These are phyloP conservation scores for Cyrtorhinus lividipennis DNA, from an alignment of 1,140 invertebrate genomes.

Conservation along the genomic window DNA sequence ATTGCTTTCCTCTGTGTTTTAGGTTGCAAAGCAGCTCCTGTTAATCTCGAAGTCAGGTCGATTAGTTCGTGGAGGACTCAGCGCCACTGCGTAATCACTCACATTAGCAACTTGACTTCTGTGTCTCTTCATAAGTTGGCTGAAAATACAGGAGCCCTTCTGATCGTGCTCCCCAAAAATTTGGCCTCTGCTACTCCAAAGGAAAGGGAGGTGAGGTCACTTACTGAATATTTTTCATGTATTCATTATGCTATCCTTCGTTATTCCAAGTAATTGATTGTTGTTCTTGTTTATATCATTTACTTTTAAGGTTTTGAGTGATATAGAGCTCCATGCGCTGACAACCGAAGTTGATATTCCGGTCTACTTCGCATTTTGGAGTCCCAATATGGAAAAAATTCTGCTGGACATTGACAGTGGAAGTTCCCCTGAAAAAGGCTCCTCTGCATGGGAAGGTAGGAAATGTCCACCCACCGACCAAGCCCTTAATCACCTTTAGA, in stretches of 20 bases:
- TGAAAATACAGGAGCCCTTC: conserved; percentile 65
- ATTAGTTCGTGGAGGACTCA: conserved; percentile 70
- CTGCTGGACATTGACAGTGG: conserved; percentile 54
- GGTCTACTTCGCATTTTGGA: conserved; percentile 75
- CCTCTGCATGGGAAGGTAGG: conserved; percentile 48
- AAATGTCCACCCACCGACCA: too few species aligned
- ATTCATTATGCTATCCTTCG: too few species aligned
- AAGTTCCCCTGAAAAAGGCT: conserved; percentile 34
- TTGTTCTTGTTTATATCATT: not conserved
- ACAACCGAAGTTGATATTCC: conserved; percentile 67
- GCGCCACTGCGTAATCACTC: conserved; percentile 72
- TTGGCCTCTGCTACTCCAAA: conserved; percentile 46
- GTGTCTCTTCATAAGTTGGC: conserved; percentile 61
- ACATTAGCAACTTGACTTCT: conserved; percentile 59
- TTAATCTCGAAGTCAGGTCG: conserved; percentile 79
- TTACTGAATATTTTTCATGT: too few species aligned
- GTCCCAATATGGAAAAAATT: conserved; percentile 55
- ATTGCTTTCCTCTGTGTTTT: conserved; percentile 25
- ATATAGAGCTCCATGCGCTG: conserved; percentile 69
- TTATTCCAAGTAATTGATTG: too few species aligned
- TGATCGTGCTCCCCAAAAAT: conserved; percentile 67
- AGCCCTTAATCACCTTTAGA: too few species aligned
- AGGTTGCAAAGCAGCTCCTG: conserved; percentile 66
- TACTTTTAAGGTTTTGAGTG: conserved; percentile 46
- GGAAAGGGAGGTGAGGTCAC: conserved; percentile 63